phyloP scores from a whole-genome alignment of 2,797 vertebrate species.

The Protonibea diacanthus region DNA sequence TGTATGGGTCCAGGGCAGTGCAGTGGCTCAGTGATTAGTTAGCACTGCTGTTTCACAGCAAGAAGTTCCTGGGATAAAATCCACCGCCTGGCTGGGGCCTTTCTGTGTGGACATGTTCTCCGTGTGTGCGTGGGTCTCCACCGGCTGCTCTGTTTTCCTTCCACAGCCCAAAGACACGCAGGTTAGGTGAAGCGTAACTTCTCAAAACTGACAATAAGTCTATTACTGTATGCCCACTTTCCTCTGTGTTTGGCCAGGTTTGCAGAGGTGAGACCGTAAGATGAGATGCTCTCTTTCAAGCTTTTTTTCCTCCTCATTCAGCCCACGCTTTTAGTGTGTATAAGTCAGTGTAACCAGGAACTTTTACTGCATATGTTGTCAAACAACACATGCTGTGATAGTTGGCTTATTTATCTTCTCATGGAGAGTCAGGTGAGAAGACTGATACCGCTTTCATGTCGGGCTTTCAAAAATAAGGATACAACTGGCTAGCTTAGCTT shows the following conservation, averaged over 20 bases:
- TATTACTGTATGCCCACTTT: neutral
- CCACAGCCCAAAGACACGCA: neutral
- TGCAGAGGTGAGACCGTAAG: neutral
- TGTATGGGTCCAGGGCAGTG: neutral
- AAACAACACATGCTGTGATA: neutral
- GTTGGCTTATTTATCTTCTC: neutral
- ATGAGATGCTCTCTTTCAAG: neutral
- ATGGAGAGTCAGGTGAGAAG: neutral
- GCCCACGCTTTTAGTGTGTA: too few relatives aligned
- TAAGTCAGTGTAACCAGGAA: too few relatives aligned
- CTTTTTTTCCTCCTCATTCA: too few relatives aligned
- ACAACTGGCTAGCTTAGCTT: neutral
- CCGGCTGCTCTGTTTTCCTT: neutral
- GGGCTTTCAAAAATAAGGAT: neutral
- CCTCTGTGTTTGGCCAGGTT: neutral
- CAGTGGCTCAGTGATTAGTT: neutral
- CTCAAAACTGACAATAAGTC: neutral
- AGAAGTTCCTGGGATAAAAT: conserved; percentile 5
- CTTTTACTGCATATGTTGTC: too few relatives aligned
- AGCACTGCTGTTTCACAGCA: neutral
- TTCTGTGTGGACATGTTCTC: neutral
- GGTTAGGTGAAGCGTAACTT: neutral
- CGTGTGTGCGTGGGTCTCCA: neutral
- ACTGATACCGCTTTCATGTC: neutral
- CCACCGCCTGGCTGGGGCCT: neutral